Evolutionary conservation across 2,888 invertebrate species (phyloP).

Genomic region (Leptinotarsa peninsularis): DNA sequence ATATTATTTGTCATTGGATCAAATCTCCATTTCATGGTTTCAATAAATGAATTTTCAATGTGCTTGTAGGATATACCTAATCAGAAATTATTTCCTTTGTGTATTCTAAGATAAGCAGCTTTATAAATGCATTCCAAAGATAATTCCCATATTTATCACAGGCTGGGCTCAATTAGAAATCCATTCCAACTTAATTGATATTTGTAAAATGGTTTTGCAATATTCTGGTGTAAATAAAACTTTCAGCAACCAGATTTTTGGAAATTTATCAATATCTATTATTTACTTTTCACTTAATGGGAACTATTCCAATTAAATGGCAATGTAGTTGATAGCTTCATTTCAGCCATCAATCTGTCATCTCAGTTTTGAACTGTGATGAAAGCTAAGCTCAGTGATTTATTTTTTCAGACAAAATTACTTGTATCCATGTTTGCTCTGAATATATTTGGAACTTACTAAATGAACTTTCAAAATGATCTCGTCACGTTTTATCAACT

Average conservation of each 20-base stretch:
- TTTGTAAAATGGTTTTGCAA: neutral
- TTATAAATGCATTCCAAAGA: neutral
- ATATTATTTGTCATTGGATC: too few species aligned
- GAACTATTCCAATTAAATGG: neutral
- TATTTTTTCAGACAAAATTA: neutral
- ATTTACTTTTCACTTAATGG: neutral
- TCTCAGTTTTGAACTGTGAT: neutral
- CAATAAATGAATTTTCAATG: too few species aligned
- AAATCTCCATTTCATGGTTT: too few species aligned
- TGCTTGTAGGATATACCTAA: slow-evolving; percentile 1
- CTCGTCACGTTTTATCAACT: too few species aligned
- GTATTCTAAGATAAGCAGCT: neutral
- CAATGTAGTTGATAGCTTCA: neutral
- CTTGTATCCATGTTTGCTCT: too few species aligned
- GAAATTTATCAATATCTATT: neutral
- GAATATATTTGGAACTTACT: neutral
- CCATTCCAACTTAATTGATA: neutral
- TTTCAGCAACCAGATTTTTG: neutral
- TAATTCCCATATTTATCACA: neutral
- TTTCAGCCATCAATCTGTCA: neutral
- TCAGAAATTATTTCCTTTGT: neutral
- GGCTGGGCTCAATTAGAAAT: too few species aligned
- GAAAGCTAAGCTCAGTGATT: neutral
- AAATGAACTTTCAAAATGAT: too few species aligned
- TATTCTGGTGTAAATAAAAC: neutral